Evolutionary conservation across 2,797 vertebrate species (phyloP).

Genomic region (Chiloscyllium punctatum): DNA sequence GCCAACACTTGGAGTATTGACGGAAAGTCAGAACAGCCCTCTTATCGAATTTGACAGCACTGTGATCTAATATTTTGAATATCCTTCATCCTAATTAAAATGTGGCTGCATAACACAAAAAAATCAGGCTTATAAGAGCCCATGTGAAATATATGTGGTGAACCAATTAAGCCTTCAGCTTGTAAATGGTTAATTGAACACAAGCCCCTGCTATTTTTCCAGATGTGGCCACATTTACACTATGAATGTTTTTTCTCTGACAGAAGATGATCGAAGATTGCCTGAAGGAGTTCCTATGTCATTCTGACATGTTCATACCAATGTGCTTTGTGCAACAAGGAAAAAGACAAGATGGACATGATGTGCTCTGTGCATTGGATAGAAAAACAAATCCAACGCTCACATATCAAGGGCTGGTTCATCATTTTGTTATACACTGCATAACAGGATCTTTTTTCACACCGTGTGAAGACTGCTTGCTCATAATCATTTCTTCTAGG

Average conservation of each 20-base stretch:
- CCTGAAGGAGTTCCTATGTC: background rate
- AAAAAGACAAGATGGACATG: background rate
- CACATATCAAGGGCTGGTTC: background rate
- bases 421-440: background rate
- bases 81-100: background rate
- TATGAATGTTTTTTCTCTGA: background rate
- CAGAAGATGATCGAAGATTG: background rate
- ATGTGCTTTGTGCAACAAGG: background rate
- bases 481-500: background rate
- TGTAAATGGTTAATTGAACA: background rate
- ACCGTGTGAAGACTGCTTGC: background rate
- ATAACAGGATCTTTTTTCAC: background rate
- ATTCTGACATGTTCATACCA: slow-evolving; percentile 4
- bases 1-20: too few relatives aligned
- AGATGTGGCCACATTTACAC: background rate
- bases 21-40: background rate
- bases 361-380: background rate
- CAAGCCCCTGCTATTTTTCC: background rate
- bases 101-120: background rate
- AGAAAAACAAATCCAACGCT: background rate
- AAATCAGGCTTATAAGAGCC: background rate
- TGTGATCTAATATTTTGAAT: background rate
- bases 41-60: background rate
- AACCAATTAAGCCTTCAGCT: background rate
- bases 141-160: background rate